Conservation (phyloP, 1,140 invertebrate species). For the Pissodes strobi region DNA sequence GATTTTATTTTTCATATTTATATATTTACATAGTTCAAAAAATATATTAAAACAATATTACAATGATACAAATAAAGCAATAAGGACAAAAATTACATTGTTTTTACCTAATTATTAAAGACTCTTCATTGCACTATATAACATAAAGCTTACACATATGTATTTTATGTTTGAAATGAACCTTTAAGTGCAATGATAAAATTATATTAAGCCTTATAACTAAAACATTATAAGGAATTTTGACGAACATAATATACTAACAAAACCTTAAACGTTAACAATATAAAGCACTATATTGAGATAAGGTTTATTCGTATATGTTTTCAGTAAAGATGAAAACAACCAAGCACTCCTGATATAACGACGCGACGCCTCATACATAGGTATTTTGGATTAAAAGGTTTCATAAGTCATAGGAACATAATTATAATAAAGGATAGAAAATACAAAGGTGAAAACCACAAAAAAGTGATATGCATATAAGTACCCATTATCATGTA, state of each 20-base stretch:
- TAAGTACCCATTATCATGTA: too few species aligned
- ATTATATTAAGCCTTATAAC: conserved; percentile 14
- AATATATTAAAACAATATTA: conserved; percentile 53
- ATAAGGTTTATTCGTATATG: conserved; percentile 43
- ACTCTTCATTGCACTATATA: conserved; percentile 24
- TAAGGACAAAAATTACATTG: conserved; percentile 29
- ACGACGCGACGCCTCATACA: too few species aligned
- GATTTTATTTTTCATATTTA: conserved; percentile 49
- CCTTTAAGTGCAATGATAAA: conserved; percentile 19
- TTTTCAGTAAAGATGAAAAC: too few species aligned
- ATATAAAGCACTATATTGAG: conserved; percentile 53
- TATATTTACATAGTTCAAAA: conserved; percentile 52
- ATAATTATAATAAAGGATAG: too few species aligned
- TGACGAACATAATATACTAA: too few species aligned
- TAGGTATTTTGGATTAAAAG: too few species aligned
- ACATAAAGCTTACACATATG: conserved; percentile 33
- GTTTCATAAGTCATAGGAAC: too few species aligned
- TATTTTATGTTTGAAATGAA: conserved; percentile 35
- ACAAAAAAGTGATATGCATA: too few species aligned
- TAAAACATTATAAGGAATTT: conserved; percentile 36
- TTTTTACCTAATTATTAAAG: conserved; percentile 27
- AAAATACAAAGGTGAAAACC: too few species aligned
- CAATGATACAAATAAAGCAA: conserved; percentile 44
- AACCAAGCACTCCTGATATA: too few species aligned
- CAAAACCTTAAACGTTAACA: conserved; percentile 48